Evolutionary conservation across 1,140 invertebrate genomes (phyloP), one percentile per base, ranked within the genome.

Genomic region (Diuraphis noxia): DNA sequence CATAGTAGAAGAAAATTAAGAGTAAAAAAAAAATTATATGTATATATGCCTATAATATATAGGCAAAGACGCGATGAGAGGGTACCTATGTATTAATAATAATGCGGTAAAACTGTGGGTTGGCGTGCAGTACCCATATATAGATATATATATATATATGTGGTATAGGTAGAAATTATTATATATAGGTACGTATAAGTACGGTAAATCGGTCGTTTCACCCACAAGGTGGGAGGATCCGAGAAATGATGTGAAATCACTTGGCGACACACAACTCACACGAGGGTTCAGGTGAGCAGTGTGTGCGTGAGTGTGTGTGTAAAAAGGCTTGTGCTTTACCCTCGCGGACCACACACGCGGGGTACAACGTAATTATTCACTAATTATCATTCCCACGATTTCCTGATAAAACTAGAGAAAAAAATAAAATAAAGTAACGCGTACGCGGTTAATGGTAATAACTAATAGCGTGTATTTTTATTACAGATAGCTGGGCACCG

Each of bases 361-460:
- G 63, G 72, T 40, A 49, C 13, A 49, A 79, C 88, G 43, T 90
- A 90, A 90, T 90, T 90, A 90, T 90, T 90, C 88, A 90, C 88
- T 90, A 90, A 90, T 90, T 90, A 90, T 79, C 88, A 90, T 90
- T 90, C 88, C 88, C 88, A 90, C 88, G 88, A 90, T 90, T 90
- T 79, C 88, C 88, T 77, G 63, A 90, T 90, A 72, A 77, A 43
- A 79, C 30, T 10, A 79, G 34, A 90, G 41, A 77, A 9, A 23
- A 38, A 52, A 49, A 49, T 84, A 34, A 79, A 7, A 25, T n/a
- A 82, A 30, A n/a, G n/a, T n/a, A n/a, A n/a, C n/a, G 17, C 38
- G 38, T 30, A 82, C 10, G 38, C 36, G 13, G 17, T 40, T 82
- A 41, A 72, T n/a, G 56, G 56, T 72, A 72, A n/a, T 72, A 63